phyloP scores from a whole-genome alignment of 2,888 invertebrate genomes.

The Busseola fusca region DNA sequence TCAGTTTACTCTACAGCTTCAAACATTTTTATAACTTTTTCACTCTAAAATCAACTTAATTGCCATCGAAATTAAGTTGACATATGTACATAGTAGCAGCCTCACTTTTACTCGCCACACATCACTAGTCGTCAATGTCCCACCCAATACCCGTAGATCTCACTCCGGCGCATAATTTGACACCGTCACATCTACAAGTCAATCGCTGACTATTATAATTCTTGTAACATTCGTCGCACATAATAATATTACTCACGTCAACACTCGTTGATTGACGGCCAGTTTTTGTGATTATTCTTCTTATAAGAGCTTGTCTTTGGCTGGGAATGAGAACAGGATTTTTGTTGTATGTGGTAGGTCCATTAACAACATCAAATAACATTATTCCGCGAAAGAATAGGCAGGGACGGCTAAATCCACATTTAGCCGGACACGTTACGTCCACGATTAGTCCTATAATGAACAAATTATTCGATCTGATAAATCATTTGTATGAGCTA shows the following conservation, averaged over 20 bases:
- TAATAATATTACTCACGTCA: conserved; percentile 25
- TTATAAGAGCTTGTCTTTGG: conserved; percentile 13
- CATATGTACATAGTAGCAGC: background rate
- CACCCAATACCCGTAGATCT: conserved; percentile 11
- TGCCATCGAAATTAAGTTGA: too few species aligned
- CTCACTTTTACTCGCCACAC: background rate
- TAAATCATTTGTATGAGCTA: background rate
- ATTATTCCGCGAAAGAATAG: background rate
- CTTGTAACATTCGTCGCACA: conserved; percentile 25
- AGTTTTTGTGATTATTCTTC: conserved; percentile 18
- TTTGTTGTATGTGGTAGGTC: background rate
- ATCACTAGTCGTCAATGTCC: background rate
- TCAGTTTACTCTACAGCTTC: too few species aligned
- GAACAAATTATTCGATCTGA: background rate
- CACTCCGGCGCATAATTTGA: conserved; percentile 34
- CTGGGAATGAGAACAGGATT: conserved; percentile 14
- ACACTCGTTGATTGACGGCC: conserved; percentile 29
- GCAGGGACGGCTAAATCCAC: too few species aligned
- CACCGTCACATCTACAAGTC: conserved; percentile 54
- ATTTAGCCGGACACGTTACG: background rate
- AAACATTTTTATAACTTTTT: too few species aligned
- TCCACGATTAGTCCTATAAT: background rate
- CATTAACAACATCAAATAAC: background rate
- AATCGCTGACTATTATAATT: conserved; percentile 43
- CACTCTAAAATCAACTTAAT: too few species aligned